Evolutionary conservation across 92 coral and sea anemone species (phyloP).

Genomic region (Metridium senile): DNA sequence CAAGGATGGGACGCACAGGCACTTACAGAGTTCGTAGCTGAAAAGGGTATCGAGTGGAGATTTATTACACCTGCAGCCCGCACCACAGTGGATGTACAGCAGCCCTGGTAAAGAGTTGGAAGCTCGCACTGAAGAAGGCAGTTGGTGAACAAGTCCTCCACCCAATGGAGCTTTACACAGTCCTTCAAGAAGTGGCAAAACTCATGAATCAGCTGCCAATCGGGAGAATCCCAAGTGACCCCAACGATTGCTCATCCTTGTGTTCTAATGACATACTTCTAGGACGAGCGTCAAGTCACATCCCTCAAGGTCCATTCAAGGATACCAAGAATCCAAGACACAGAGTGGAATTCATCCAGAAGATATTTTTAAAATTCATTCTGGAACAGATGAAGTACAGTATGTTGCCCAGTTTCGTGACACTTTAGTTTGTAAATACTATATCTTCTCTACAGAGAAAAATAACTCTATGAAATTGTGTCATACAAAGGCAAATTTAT

Average conservation of each 20-base stretch:
- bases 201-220: constrained; percentile 50
- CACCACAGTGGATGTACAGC: constrained; percentile 58
- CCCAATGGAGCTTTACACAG: constrained; percentile 38
- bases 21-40: constrained; percentile 40
- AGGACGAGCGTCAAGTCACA: constrained; percentile 36
- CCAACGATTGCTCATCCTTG: constrained; percentile 35
- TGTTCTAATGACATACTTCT: constrained; percentile 55
- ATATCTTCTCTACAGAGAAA: too few species aligned
- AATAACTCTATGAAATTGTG: too few species aligned
- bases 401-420: too few species aligned
- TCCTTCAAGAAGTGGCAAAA: constrained; percentile 41
- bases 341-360: constrained; percentile 19
- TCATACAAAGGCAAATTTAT: too few species aligned
- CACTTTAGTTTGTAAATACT: too few species aligned
- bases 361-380: neutral
- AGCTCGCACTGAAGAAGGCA: constrained; percentile 43
- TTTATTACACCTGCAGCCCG: constrained; percentile 57
- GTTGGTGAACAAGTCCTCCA: constrained; percentile 39
- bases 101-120: constrained; percentile 45
- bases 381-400: constrained; percentile 20
- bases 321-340: constrained; percentile 20
- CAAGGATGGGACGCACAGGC: constrained; percentile 34
- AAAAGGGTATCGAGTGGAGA: constrained; percentile 46
- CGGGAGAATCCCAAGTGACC: constrained; percentile 52
- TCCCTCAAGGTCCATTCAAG: constrained; percentile 58